Percentiles rank a stretch among this genome's conserved stretches.
phyloP scores from a whole-genome alignment of 2,797 vertebrate species.

The Trematomus bernacchii region DNA sequence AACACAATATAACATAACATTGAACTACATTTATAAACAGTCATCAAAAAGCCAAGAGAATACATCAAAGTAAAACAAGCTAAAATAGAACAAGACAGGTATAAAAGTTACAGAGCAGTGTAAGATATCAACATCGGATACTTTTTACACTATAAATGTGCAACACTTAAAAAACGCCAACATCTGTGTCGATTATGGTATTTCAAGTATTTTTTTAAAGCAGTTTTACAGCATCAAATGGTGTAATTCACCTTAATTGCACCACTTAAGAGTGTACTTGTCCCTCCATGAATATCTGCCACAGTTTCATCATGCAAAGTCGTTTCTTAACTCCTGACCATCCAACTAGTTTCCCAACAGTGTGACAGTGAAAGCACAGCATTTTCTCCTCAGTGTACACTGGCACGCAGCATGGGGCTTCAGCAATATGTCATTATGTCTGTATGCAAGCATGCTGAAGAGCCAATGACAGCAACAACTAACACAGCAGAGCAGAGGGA shows the following conservation, averaged over 20 bases:
- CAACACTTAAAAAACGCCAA: too few species aligned
- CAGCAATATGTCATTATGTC: constrained; percentile 55
- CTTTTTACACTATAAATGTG: too few species aligned
- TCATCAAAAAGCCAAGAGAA: too few species aligned
- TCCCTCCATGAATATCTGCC: background rate
- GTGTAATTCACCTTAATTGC: constrained; percentile 20
- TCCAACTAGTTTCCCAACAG: constrained; percentile 41
- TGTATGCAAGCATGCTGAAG: constrained; percentile 39
- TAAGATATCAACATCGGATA: too few species aligned
- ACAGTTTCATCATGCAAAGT: constrained; percentile 14
- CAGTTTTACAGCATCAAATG: background rate
- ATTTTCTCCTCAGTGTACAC: background rate
- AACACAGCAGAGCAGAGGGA: constrained; percentile 41
- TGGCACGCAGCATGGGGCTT: constrained; percentile 43
- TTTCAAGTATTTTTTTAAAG: background rate
- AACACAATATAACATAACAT: too few species aligned
- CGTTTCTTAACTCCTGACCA: constrained; percentile 31
- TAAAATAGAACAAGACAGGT: too few species aligned
- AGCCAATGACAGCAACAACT: constrained; percentile 58
- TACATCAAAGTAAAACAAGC: too few species aligned
- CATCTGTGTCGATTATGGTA: background rate
- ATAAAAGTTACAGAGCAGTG: too few species aligned
- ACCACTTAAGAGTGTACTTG: constrained; percentile 10
- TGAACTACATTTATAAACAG: too few species aligned
- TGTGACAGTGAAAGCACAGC: constrained; percentile 19